These are phyloP conservation scores for Drosophila greeni DNA, from an alignment of 2,888 invertebrate genomes.

Conservation along the genomic window DNA sequence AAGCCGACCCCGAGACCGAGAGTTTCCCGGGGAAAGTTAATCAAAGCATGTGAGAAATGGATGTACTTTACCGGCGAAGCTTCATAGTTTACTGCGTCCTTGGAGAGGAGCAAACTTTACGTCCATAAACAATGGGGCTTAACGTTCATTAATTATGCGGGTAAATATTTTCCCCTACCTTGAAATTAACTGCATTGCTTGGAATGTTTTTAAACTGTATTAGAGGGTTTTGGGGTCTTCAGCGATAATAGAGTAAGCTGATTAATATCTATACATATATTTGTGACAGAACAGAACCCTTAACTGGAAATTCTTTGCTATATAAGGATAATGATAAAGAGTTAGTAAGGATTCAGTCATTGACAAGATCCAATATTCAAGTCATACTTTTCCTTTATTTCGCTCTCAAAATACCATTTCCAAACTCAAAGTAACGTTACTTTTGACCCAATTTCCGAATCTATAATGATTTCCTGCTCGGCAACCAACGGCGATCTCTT, in stretches of 20 bases:
- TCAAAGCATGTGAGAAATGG: conserved; percentile 37
- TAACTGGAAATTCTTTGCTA: not conserved
- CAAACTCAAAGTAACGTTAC: not conserved
- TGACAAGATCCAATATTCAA: not conserved
- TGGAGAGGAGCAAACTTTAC: conserved; percentile 16
- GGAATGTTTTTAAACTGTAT: not conserved
- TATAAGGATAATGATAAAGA: too few relatives aligned
- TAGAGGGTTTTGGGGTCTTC: not conserved
- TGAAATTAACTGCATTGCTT: not conserved
- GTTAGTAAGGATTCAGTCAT: too few relatives aligned
- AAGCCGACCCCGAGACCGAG: conserved; percentile 9
- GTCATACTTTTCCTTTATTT: not conserved
- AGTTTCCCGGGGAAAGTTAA: conserved; percentile 33
- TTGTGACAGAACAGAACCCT: not conserved
- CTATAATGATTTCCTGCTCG: conserved; percentile 39
- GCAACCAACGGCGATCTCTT: conserved; percentile 36
- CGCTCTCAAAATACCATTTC: not conserved
- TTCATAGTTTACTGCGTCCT: conserved; percentile 2
- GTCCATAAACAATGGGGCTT: conserved; percentile 19
- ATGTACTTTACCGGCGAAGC: not conserved
- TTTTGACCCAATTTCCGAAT: conserved; percentile 2
- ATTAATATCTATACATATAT: not conserved
- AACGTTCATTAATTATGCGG: conserved; percentile 19
- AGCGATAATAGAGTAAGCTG: not conserved
- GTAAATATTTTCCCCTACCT: conserved; percentile 6